Conservation (phyloP, 2,113 vertebrate genomes). For the Hucho hucho region DNA sequence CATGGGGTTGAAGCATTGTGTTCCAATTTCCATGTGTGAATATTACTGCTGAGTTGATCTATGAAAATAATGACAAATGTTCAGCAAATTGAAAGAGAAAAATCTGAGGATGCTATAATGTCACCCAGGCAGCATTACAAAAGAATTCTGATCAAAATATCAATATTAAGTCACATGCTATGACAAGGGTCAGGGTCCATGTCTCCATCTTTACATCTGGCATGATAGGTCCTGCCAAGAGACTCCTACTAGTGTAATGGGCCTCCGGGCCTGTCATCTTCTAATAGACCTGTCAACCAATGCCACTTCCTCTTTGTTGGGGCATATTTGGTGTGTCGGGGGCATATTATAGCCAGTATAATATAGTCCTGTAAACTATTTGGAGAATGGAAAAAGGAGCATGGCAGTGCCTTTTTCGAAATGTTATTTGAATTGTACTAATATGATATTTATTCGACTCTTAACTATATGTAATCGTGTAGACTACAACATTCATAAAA, state of each 20-base stretch:
- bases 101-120: background rate
- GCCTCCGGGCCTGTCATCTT: constrained; percentile 48
- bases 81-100: constrained; percentile 1
- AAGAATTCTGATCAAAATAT: constrained; percentile 39
- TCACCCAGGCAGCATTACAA: background rate
- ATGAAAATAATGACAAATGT: constrained; percentile 7
- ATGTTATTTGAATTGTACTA: background rate
- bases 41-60: background rate
- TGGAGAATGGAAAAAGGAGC: background rate
- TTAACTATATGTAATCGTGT: too few relatives aligned
- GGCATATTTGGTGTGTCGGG: background rate
- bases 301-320: constrained; percentile 34
- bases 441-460: too few relatives aligned
- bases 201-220: constrained; percentile 38
- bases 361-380: background rate
- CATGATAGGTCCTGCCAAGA: constrained; percentile 8
- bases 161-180: constrained; percentile 41
- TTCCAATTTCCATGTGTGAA: background rate
- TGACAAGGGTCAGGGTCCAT: constrained; percentile 47
- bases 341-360: background rate
- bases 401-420: background rate
- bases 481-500: too few relatives aligned
- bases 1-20: background rate
- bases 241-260: constrained; percentile 41
- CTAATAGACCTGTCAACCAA: constrained; percentile 55